A percentile compares a stretch with the other conserved stretches of the same genome.
phyloP scores from a whole-genome alignment of 2,888 invertebrate genomes.

The Synergus gifuensis region DNA sequence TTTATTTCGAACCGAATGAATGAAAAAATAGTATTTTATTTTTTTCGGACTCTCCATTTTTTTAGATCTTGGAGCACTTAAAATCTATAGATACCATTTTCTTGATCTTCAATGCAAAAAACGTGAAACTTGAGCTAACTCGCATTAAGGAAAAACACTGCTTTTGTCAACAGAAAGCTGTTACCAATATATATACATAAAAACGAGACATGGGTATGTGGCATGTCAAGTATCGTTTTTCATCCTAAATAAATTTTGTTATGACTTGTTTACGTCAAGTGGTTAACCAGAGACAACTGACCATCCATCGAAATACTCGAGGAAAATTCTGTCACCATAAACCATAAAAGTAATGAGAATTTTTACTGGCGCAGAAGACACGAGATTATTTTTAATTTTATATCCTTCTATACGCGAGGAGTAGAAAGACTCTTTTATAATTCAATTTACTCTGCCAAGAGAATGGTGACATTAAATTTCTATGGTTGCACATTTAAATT shows the following conservation, averaged over 20 bases:
- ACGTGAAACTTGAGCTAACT: background rate
- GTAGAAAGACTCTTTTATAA: background rate
- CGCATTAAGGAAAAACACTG: background rate
- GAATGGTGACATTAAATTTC: conserved; percentile 3
- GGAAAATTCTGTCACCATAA: background rate
- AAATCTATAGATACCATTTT: background rate
- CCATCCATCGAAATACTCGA: conserved; percentile 1
- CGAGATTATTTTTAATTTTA: background rate
- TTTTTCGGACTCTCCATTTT: background rate
- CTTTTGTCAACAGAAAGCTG: background rate
- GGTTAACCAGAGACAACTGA: conserved; percentile 6
- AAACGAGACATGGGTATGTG: background rate
- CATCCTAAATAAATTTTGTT: conserved; percentile 1
- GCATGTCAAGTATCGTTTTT: background rate
- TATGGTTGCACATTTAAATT: background rate
- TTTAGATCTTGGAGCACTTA: background rate
- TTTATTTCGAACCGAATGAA: background rate
- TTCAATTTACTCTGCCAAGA: conserved; percentile 1
- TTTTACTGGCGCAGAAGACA: conserved; percentile 2
- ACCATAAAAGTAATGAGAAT: conserved; percentile 18
- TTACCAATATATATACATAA: conserved; percentile 1
- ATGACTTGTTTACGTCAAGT: conserved; percentile 1
- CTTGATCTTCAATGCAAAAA: background rate
- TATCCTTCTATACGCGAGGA: background rate
- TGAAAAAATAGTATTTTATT: background rate